Evolutionary conservation across 92 coral and sea anemone genomes (phyloP), one percentile per base, ranked within the genome.

Genomic region (Epizoanthus stellaris): DNA sequence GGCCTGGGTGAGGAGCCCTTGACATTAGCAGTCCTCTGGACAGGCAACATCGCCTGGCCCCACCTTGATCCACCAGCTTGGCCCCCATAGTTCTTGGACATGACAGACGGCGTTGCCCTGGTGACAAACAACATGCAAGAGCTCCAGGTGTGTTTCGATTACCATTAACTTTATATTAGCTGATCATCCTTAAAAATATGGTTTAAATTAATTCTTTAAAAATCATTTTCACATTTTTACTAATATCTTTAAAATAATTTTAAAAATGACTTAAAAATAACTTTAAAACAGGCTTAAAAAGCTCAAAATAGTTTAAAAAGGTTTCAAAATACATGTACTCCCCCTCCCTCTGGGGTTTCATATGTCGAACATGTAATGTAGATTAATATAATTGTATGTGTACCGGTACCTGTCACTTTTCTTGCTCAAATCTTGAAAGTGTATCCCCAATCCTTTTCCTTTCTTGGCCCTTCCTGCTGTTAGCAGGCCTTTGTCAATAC

Each of bases 1-100:
- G 98, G 95, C 13, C 95, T 86, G 1, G 98, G 98, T 43, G 98
- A 96, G 36, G 96, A 86, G 9, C 93, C 98, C 76, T 92, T 94
- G 62, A 90, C 38, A 63, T 93, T 92, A 54, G 94, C 91, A 43
- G 90, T 75, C 67, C 94, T 57, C 66, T 94, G 98, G 25, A 80
- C 72, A 85, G 85, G 52, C 12, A 92, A 42, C 67, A 87, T 81
- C 17, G 93, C 81, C 38, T 90, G 93, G 16, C 98, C 98, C 63
- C 94, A 90, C 36, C 91, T 87, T 38, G 98, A 94, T 58, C 64
- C 81, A 20, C 89, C 74, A 4, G 86, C 95, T 17, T 89, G 71
- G 3, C 75, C 89, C 20, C 95, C 95, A 86, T 87, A 84, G 88
- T 94, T 94, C 75, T 92, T 97, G 75, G 95, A 91, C 95, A 95